Evolutionary conservation across 1,140 invertebrate species (phyloP), one percentile per base, ranked within the genome.

Genomic region (Apis laboriosa): DNA sequence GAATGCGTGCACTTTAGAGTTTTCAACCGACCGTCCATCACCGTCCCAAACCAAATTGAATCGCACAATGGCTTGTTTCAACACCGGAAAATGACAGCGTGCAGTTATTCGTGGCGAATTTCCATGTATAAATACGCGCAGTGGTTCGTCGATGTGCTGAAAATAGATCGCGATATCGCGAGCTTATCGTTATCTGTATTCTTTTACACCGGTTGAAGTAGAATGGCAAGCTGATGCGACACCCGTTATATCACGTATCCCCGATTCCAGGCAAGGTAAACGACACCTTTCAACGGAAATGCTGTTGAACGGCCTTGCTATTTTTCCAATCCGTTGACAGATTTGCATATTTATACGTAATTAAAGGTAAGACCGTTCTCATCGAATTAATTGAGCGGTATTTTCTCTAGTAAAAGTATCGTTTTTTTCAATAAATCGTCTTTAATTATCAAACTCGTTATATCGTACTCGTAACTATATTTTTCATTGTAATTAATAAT

Each of bases 211-310:
- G 3, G n/a, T 28, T 19, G 55, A 19, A 74, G 55, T 84, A 21
- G 71, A 61, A 55, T 64, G 19, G 66, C 15, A 55, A 53, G 51
- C 77, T 43, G 7, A 49, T 43, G 13, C 49, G 70, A 56, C 86
- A 88, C 75, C 74, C 80, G 84, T 66, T 84, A 88, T 78, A 78
- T 61, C 60, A 55, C 53, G 24, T 86, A 83, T 86, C 15, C 21
- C 61, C 28, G 28, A 84, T 88, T 80, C 63, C n/a, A 61, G 34
- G 74, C 80, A 86, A 88, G 86, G 87, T 84, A 88, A 88, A 78
- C 86, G 77, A 88, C 86, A 88, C 84, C 84, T 86, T 88, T 88
- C 83, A 88, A 88, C 80, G 84, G 86, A 88, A 88, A 86, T 43
- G 17, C 34, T 81, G 12, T 67, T 61, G 63, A 61, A 80, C 60